phyloP scores from a whole-genome alignment of 2,113 vertebrate species.

The Orcinus orca region DNA sequence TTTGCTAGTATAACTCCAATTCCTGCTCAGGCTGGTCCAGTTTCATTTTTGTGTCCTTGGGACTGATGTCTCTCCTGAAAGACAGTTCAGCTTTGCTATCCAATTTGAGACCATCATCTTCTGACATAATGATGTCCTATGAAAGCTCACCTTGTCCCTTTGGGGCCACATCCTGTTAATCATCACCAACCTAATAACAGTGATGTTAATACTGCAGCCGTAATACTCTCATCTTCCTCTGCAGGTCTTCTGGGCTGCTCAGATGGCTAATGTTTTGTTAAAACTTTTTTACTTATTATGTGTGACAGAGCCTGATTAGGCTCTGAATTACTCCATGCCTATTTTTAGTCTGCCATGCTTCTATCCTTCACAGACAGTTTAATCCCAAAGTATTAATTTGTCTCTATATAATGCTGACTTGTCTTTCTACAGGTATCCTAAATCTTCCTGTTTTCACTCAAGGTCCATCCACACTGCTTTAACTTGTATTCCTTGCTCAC shows the following conservation, averaged over 20 bases:
- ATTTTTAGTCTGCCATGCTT: conserved; percentile 86
- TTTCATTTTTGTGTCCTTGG: conserved; percentile 59
- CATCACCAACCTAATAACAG: conserved; percentile 82
- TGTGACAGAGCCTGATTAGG: conserved; percentile 87
- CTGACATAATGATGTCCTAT: conserved; percentile 73
- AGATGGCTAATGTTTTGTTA: conserved; percentile 85
- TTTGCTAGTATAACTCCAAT: not conserved
- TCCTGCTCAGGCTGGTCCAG: not conserved
- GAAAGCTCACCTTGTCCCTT: conserved; percentile 80
- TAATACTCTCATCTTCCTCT: conserved; percentile 77
- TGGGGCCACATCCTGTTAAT: conserved; percentile 81
- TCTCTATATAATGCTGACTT: conserved; percentile 86
- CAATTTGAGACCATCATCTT: conserved; percentile 78
- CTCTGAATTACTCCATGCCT: conserved; percentile 85
- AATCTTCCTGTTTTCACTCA: conserved; percentile 83
- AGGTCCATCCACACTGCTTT: conserved; percentile 78
- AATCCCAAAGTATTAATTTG: conserved; percentile 88
- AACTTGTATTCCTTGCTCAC: conserved; percentile 73
- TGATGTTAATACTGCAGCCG: conserved; percentile 79
- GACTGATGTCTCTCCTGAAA: conserved; percentile 36
- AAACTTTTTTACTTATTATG: conserved; percentile 87
- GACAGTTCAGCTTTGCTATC: conserved; percentile 77
- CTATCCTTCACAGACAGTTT: conserved; percentile 90
- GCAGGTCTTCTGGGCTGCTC: conserved; percentile 79
- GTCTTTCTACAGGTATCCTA: conserved; percentile 84